phyloP scores from a whole-genome alignment of 1,140 invertebrate genomes.

The Heliothis virescens region DNA sequence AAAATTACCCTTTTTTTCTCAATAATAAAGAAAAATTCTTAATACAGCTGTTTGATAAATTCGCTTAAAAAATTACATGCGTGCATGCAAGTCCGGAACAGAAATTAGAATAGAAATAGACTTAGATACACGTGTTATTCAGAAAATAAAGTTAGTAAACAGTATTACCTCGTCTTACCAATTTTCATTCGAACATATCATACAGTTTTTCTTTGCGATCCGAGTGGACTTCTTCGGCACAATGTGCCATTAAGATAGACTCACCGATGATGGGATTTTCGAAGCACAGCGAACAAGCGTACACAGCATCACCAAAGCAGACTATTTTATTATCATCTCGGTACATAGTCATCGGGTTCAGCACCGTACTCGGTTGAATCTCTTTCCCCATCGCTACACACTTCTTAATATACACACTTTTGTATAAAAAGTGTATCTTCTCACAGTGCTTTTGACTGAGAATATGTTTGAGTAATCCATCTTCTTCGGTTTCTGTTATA shows the following conservation, averaged over 20 bases:
- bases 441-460: slow-evolving; percentile 76
- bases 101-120: neutral
- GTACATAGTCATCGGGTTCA: slow-evolving; percentile 81
- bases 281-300: slow-evolving; percentile 80
- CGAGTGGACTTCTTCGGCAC: slow-evolving; percentile 65
- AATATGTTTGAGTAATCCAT: slow-evolving; percentile 73
- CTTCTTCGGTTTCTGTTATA: slow-evolving; percentile 67
- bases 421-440: slow-evolving; percentile 81
- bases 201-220: slow-evolving; percentile 66
- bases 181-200: slow-evolving; percentile 58
- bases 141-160: neutral
- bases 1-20: no score
- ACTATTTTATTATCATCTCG: slow-evolving; percentile 83
- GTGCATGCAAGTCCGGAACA: neutral
- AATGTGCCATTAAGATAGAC: slow-evolving; percentile 78
- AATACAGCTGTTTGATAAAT: neutral
- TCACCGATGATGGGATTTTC: slow-evolving; percentile 79
- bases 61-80: neutral
- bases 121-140: neutral
- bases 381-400: slow-evolving; percentile 74
- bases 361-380: slow-evolving; percentile 78
- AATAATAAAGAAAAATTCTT: no score
- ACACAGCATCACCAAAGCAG: slow-evolving; percentile 80
- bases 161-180: neutral
- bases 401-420: slow-evolving; percentile 81